Conservation (phyloP, 2,888 invertebrate genomes). For the Tipula unca region DNA sequence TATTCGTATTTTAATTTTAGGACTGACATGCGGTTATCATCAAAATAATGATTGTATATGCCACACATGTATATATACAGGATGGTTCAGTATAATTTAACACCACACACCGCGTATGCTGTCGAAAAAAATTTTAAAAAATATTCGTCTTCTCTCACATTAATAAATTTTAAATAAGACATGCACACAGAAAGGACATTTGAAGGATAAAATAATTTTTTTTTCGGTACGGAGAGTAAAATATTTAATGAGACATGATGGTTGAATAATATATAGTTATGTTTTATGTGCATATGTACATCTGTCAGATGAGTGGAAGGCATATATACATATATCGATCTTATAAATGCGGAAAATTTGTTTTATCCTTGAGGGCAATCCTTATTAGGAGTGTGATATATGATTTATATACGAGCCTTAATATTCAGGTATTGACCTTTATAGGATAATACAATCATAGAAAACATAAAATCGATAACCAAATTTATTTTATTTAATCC, state of each 20-base stretch:
- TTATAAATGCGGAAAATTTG: not conserved
- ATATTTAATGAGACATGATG: not conserved
- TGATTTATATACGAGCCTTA: not conserved
- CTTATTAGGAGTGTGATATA: not conserved
- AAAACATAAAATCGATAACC: not conserved
- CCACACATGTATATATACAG: not conserved
- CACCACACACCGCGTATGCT: not conserved
- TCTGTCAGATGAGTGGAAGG: too few relatives aligned
- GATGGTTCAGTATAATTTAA: not conserved
- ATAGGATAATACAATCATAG: not conserved
- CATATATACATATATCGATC: not conserved
- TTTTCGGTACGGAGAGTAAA: too few relatives aligned
- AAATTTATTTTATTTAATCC: not conserved
- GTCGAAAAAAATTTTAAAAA: not conserved
- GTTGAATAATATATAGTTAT: not conserved
- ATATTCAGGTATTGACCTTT: not conserved
- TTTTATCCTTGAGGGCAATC: not conserved
- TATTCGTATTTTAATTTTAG: not conserved
- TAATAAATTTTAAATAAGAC: not conserved
- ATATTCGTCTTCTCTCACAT: not conserved
- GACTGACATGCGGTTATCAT: not conserved
- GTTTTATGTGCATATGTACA: too few relatives aligned
- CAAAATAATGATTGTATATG: not conserved
- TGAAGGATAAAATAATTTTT: not conserved
- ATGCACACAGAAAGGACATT: not conserved